A percentile compares a stretch with the other conserved stretches of the same genome.
Conservation (phyloP, 2,113 vertebrate genomes). For the Etia nguti region DNA sequence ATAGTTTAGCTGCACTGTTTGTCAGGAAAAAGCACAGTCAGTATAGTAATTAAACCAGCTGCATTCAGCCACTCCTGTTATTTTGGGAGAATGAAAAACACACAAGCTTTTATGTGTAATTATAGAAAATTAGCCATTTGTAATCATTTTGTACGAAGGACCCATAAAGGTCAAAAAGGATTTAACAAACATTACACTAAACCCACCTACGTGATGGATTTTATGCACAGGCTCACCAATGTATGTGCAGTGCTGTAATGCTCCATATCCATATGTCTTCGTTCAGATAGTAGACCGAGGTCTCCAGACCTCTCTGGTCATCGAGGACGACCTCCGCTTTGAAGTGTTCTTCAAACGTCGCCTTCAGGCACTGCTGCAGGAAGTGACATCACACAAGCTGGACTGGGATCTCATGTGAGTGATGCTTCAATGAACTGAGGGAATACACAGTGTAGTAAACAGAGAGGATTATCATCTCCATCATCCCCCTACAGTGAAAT, state of each 20-base stretch:
- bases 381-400: constrained; percentile 75
- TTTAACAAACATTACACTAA: neutral
- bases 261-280: neutral
- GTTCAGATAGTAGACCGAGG: constrained; percentile 76
- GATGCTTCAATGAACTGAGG: neutral
- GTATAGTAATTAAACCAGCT: neutral
- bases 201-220: neutral
- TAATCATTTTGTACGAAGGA: neutral
- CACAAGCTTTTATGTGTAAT: neutral
- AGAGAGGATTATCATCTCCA: constrained; percentile 29
- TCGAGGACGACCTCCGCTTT: constrained; percentile 90
- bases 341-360: constrained; percentile 92
- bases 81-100: neutral
- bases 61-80: neutral
- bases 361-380: constrained; percentile 80
- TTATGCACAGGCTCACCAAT: neutral
- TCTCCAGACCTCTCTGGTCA: constrained; percentile 77
- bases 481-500: constrained; percentile 7
- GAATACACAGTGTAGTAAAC: constrained; percentile 2
- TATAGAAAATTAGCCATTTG: neutral
- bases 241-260: neutral
- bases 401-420: constrained; percentile 92
- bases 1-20: neutral
- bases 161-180: neutral
- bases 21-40: neutral